phyloP scores from a whole-genome alignment of 30 jellyfish, hydroid and myxozoan species.

The Calvadosia cruxmelitensis region DNA sequence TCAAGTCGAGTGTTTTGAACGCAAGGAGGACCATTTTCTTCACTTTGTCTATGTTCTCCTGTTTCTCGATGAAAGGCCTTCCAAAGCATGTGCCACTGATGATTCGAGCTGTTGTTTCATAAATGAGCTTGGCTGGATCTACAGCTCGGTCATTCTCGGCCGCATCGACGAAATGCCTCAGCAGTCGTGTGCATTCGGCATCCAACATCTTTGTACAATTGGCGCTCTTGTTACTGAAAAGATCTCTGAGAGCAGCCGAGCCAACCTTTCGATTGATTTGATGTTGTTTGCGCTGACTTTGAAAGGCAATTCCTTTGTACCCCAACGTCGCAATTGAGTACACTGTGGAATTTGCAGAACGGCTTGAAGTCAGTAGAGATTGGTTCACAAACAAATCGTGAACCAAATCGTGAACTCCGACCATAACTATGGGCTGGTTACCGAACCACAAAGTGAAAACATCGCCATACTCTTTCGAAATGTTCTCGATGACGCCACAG shows the following conservation, averaged over 20 bases:
- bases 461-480: too few relatives aligned
- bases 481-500: not conserved
- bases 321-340: conserved; percentile 36
- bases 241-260: conserved; percentile 24
- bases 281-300: conserved; percentile 25
- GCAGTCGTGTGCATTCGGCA: conserved; percentile 33
- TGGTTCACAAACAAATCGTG: conserved; percentile 34
- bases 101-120: too few relatives aligned
- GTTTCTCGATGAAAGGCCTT: too few relatives aligned
- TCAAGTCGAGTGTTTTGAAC: too few relatives aligned
- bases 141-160: conserved; percentile 7
- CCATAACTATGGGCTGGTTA: conserved; percentile 28
- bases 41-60: too few relatives aligned
- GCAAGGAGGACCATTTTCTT: too few relatives aligned
- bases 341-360: conserved; percentile 45
- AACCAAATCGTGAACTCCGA: conserved; percentile 32
- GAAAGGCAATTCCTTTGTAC: conserved; percentile 41
- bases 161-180: conserved; percentile 11
- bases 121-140: too few relatives aligned
- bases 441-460: conserved; percentile 66
- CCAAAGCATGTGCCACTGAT: too few relatives aligned
- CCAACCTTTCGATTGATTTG: conserved; percentile 16
- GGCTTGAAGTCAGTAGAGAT: conserved; percentile 29
- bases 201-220: conserved; percentile 14
- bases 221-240: conserved; percentile 32